phyloP scores from a whole-genome alignment of 2,113 vertebrate genomes.

The Gambusia affinis region DNA sequence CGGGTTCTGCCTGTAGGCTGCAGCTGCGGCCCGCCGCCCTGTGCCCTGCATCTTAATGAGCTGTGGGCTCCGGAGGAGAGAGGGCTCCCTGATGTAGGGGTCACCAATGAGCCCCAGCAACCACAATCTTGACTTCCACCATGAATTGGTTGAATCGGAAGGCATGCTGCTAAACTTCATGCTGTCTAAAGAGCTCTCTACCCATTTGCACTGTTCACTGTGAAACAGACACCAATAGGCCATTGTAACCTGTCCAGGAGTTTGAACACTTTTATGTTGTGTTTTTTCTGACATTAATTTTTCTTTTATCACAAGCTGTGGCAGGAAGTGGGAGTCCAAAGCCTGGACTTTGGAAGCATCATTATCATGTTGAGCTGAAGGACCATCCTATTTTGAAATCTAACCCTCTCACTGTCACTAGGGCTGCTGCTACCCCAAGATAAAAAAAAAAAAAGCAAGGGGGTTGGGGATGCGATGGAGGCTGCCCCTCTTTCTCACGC shows the following conservation, averaged over 20 bases:
- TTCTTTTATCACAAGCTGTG: constrained; percentile 72
- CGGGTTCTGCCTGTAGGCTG: constrained; percentile 80
- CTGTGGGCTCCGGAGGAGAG: constrained; percentile 64
- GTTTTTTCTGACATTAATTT: constrained; percentile 39
- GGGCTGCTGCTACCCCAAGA: constrained; percentile 68
- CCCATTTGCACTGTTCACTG: constrained; percentile 37
- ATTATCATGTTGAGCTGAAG: constrained; percentile 82
- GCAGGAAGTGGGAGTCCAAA: constrained; percentile 53
- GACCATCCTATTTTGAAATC: constrained; percentile 67
- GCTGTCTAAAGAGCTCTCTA: constrained; percentile 21
- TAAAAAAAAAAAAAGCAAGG: constrained; percentile 55
- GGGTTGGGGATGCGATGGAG: constrained; percentile 61
- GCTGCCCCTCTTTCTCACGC: constrained; percentile 87
- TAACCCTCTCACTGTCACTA: constrained; percentile 64
- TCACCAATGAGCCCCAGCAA: constrained; percentile 61
- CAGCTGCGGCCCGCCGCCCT: constrained; percentile 83
- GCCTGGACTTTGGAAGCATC: constrained; percentile 69
- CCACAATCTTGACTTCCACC: constrained; percentile 38
- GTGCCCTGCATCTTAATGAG: constrained; percentile 88
- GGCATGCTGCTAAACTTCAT: constrained; percentile 27
- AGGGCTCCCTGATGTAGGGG: constrained; percentile 79
- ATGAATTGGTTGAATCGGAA: constrained; percentile 6
- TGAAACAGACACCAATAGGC: constrained; percentile 52
- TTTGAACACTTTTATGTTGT: constrained; percentile 38
- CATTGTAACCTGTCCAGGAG: constrained; percentile 54